A percentile compares a stretch with the other conserved stretches of the same genome.
Evolutionary conservation across 2,888 invertebrate species (phyloP).

Genomic region (Schrankia costaestrigalis): DNA sequence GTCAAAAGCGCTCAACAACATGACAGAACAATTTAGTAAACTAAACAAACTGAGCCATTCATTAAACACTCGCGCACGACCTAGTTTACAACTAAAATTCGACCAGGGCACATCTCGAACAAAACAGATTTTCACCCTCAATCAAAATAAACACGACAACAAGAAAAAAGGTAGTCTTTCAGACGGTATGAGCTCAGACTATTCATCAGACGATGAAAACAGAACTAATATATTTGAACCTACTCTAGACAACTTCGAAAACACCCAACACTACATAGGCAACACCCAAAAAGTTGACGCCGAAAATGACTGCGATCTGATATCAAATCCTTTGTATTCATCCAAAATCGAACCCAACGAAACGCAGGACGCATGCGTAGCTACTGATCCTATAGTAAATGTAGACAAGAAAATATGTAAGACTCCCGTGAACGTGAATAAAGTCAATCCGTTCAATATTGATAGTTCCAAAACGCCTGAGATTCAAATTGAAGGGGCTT

Average conservation of each 20-base stretch:
- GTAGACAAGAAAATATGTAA: conserved; percentile 47
- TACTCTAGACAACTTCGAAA: conserved; percentile 73
- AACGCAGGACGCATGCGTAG: conserved; percentile 78
- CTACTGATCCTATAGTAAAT: conserved; percentile 70
- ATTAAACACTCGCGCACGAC: conserved; percentile 80
- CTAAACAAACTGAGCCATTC: conserved; percentile 86
- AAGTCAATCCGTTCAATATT: conserved; percentile 64
- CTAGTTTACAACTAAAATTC: conserved; percentile 73
- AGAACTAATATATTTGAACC: conserved; percentile 75
- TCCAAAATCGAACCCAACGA: conserved; percentile 70
- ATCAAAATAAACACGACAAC: conserved; percentile 60
- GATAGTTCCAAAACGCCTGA: conserved; percentile 79
- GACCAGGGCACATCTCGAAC: conserved; percentile 66
- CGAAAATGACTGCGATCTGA: conserved; percentile 66
- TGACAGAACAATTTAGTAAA: conserved; percentile 93
- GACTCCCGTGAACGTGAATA: conserved; percentile 57
- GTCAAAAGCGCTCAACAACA: conserved; percentile 91
- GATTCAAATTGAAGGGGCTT: conserved; percentile 76
- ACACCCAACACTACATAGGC: conserved; percentile 73
- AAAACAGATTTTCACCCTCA: conserved; percentile 77
- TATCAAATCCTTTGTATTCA: conserved; percentile 71
- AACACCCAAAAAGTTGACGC: conserved; percentile 44
- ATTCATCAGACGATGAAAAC: conserved; percentile 77
- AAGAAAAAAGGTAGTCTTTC: conserved; percentile 85
- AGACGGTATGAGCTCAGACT: conserved; percentile 81